Percentiles rank a stretch among this genome's conserved stretches.
Evolutionary conservation across 2,113 vertebrate species (phyloP).

Genomic region (Pedetes capensis): DNA sequence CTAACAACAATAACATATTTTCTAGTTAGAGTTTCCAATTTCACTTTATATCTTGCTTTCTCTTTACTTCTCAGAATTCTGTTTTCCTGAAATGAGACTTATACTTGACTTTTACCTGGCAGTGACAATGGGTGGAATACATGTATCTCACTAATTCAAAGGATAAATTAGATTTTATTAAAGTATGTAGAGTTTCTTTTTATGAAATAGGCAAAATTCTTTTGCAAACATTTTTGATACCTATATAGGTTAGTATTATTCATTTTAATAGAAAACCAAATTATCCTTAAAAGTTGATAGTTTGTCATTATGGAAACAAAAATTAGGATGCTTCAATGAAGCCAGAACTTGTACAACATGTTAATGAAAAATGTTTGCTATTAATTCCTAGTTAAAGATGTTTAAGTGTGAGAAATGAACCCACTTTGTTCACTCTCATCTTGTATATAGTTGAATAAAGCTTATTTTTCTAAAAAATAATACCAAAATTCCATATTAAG

Average conservation of each 20-base stretch:
- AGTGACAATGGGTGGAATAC: background rate
- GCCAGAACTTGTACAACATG: background rate
- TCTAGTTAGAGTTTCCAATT: background rate
- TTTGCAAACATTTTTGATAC: background rate
- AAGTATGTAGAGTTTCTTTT: background rate
- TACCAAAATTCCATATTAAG: background rate
- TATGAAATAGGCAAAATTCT: background rate
- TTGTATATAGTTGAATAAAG: slow-evolving; percentile 17
- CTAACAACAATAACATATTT: too few species aligned
- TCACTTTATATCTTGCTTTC: background rate
- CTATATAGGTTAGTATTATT: background rate
- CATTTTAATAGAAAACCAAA: background rate
- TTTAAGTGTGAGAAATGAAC: background rate
- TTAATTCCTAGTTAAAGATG: background rate
- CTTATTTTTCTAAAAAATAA: background rate
- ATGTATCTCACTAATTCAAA: background rate
- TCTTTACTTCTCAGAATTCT: background rate
- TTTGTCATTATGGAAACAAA: background rate
- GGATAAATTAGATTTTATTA: background rate
- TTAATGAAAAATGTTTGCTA: background rate
- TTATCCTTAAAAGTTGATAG: background rate
- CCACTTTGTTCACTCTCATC: background rate
- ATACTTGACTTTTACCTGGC: background rate
- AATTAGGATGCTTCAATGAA: background rate
- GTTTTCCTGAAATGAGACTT: background rate